Evolutionary conservation across 2,888 invertebrate genomes (phyloP).

Genomic region (Lapara coniferarum): DNA sequence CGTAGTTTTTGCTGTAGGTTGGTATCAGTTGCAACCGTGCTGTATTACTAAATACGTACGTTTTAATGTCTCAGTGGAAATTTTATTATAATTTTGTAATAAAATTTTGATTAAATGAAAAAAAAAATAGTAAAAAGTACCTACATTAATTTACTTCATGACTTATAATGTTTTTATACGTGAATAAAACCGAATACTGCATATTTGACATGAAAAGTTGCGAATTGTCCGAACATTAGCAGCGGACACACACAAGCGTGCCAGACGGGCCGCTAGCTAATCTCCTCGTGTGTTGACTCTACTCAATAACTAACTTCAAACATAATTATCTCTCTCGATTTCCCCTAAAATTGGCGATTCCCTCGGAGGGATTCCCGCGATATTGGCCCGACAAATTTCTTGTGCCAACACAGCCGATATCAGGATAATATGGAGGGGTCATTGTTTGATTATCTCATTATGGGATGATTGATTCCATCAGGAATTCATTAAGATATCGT

Average conservation of each 20-base stretch:
- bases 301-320: slow-evolving; percentile 81
- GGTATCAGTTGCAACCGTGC: too few species aligned
- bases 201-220: background rate
- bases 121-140: too few species aligned
- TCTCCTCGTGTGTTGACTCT: slow-evolving; percentile 74
- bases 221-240: background rate
- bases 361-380: slow-evolving; percentile 69
- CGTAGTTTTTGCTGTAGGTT: too few species aligned
- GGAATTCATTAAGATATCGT: slow-evolving; percentile 57
- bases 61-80: too few species aligned
- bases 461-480: slow-evolving; percentile 77
- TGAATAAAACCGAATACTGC: background rate
- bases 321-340: slow-evolving; percentile 82
- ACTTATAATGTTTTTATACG: background rate
- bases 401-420: slow-evolving; percentile 74
- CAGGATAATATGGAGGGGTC: slow-evolving; percentile 73
- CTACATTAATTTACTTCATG: too few species aligned
- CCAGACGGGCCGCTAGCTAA: slow-evolving; percentile 47
- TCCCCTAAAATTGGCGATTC: slow-evolving; percentile 79
- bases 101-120: too few species aligned
- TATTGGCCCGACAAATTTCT: slow-evolving; percentile 79
- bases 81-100: too few species aligned
- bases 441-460: slow-evolving; percentile 82
- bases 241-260: background rate
- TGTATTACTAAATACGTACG: too few species aligned